Evolutionary conservation across 2,797 vertebrate species (phyloP).

Genomic region (Perdix hodgsoniae): DNA sequence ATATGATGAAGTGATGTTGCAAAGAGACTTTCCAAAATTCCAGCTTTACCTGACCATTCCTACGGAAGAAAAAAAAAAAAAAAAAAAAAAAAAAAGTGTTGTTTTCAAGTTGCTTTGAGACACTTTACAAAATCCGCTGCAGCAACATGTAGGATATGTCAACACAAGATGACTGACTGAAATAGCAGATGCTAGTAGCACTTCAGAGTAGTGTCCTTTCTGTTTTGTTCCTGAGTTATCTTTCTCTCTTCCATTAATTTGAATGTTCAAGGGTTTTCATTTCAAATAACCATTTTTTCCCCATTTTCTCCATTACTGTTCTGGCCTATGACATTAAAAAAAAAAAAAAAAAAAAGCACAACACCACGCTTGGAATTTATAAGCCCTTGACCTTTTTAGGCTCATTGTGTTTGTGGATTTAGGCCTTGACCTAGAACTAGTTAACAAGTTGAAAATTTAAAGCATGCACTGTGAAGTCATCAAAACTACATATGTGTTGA

Average conservation of each 20-base stretch:
- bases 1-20: not conserved
- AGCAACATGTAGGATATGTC: not conserved
- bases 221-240: not conserved
- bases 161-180: not conserved
- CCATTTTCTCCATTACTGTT: not conserved
- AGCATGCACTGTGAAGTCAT: not conserved
- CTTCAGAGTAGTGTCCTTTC: not conserved
- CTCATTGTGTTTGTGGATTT: not conserved
- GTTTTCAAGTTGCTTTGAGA: not conserved
- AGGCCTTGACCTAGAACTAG: not conserved
- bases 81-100: not conserved
- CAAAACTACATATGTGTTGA: not conserved
- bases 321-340: not conserved
- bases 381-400: not conserved
- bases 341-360: no score
- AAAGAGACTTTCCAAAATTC: not conserved
- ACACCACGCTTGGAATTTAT: not conserved
- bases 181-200: not conserved
- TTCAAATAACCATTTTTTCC: not conserved
- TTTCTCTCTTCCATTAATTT: not conserved
- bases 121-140: not conserved
- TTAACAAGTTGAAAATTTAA: conserved; percentile 6
- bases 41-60: not conserved
- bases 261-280: not conserved
- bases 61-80: not conserved